A percentile compares a stretch with the other conserved stretches of the same genome.
Conservation (phyloP, 1,140 invertebrate species). For the Eumeta japonica region DNA sequence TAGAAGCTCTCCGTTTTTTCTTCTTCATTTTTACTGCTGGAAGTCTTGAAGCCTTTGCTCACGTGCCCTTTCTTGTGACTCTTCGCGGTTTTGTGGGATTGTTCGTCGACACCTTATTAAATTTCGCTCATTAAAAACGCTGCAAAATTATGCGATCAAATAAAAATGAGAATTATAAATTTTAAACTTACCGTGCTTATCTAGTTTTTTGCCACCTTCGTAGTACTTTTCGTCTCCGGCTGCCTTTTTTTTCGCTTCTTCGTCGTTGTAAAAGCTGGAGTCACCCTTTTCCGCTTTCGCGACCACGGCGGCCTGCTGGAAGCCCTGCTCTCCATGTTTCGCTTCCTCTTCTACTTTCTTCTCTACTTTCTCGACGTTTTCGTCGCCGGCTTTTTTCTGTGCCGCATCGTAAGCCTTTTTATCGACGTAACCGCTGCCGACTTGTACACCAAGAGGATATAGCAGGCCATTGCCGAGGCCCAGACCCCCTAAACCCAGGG, state of each 20-base stretch:
- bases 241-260: slow-evolving; percentile 58
- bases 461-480: slow-evolving; percentile 28
- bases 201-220: slow-evolving; percentile 55
- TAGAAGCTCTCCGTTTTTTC: slow-evolving; percentile 67
- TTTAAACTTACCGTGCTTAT: slow-evolving; percentile 53
- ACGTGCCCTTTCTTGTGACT: slow-evolving; percentile 67
- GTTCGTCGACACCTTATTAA: slow-evolving; percentile 44
- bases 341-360: slow-evolving; percentile 56
- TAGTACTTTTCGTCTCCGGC: slow-evolving; percentile 60
- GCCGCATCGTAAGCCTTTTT: slow-evolving; percentile 58
- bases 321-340: slow-evolving; percentile 57
- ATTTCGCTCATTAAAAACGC: not conserved
- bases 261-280: slow-evolving; percentile 58
- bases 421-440: slow-evolving; percentile 53
- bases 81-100: slow-evolving; percentile 53
- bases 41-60: slow-evolving; percentile 64
- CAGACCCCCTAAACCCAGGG: slow-evolving; percentile 16
- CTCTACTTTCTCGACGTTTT: slow-evolving; percentile 53
- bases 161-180: slow-evolving; percentile 6
- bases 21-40: slow-evolving; percentile 66
- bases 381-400: slow-evolving; percentile 57
- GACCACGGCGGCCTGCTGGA: slow-evolving; percentile 47
- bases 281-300: slow-evolving; percentile 57
- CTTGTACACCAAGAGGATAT: slow-evolving; percentile 35
- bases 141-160: slow-evolving; percentile 4